phyloP scores from a whole-genome alignment of 2,888 invertebrate species.

The Latheticus oryzae region DNA sequence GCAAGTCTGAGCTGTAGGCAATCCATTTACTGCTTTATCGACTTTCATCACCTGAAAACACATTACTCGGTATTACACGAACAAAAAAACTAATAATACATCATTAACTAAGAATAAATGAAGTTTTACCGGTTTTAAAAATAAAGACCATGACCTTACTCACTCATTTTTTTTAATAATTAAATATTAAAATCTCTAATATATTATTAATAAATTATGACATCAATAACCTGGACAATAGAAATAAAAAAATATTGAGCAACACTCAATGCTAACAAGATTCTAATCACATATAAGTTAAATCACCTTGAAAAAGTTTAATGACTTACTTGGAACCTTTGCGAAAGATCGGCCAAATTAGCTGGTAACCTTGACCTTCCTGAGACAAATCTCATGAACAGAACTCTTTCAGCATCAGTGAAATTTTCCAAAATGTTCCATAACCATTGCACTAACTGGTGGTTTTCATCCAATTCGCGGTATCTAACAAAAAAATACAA shows the following conservation, averaged over 20 bases:
- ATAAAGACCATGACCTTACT: too few relatives aligned
- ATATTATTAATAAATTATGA: too few relatives aligned
- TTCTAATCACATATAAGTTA: too few relatives aligned
- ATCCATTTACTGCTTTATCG: conserved; percentile 69
- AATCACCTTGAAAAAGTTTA: too few relatives aligned
- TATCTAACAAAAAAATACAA: conserved; percentile 64
- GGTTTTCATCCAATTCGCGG: conserved; percentile 73
- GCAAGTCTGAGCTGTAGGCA: conserved; percentile 74
- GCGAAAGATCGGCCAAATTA: conserved; percentile 74
- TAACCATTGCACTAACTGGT: conserved; percentile 72
- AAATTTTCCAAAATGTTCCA: conserved; percentile 74
- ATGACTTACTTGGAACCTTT: conserved; percentile 71
- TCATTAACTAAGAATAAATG: conserved; percentile 3
- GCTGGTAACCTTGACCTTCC: conserved; percentile 74
- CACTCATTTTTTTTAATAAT: too few relatives aligned
- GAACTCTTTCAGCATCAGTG: conserved; percentile 72
- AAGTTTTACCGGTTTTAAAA: too few relatives aligned
- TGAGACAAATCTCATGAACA: conserved; percentile 76
- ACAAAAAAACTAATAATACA: too few relatives aligned
- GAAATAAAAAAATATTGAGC: too few relatives aligned
- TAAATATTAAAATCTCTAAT: too few relatives aligned
- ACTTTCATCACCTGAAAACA: conserved; percentile 69
- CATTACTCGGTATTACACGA: too few relatives aligned
- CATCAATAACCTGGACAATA: too few relatives aligned
- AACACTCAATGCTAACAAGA: too few relatives aligned